Base-by-base conservation (phyloP, 2,113 vertebrate genomes). In the Syngnathus scovelli region DNA sequence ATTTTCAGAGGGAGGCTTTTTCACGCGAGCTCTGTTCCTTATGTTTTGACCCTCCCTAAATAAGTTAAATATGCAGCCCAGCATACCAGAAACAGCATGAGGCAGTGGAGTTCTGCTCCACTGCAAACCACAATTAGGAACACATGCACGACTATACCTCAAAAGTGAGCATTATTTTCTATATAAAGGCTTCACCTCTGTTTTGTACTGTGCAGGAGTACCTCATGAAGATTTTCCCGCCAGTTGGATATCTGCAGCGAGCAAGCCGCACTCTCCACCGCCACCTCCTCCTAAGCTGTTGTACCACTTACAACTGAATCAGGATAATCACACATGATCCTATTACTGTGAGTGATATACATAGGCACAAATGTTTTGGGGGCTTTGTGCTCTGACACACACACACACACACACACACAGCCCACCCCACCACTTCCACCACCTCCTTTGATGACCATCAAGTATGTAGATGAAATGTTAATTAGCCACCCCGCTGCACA, bases 311-410 rank as follows among this genome's bases (percentile, higher is more conserved):
- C 74, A 76, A 78, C 71, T 72, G 78, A 73, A 70, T 69, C 33
- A 73, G 74, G 74, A 82, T 85, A 82, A 83, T 83, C 74, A 70
- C 68, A 49, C 70, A 71, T 78, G 43, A 83, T 85, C 75, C 71
- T 64, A 69, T 83, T 82, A 78, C 54, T 61, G 39, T 68, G 54
- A 78, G 74, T 70, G 64, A 86, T 79, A 78, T 62, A n/a, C n/a
- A 77, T 79, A 66, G 68, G 70, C 66, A 51, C 55, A 71, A 68
- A 72, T 72, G 68, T 83, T 68, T 75, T 76, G 52, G 71, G 12
- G n/a, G 76, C 71, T 85, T 78, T 78, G 44, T 58, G 44, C 70
- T 61, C 59, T 56, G 18, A 62, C 10, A 38, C 37, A 18, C n/a
- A 8, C 0, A 3, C 41, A 43, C 41, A 43, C 12, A 43, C 41